Evolutionary conservation across 2,113 vertebrate genomes (phyloP).

Genomic region (Brachirus orientalis): DNA sequence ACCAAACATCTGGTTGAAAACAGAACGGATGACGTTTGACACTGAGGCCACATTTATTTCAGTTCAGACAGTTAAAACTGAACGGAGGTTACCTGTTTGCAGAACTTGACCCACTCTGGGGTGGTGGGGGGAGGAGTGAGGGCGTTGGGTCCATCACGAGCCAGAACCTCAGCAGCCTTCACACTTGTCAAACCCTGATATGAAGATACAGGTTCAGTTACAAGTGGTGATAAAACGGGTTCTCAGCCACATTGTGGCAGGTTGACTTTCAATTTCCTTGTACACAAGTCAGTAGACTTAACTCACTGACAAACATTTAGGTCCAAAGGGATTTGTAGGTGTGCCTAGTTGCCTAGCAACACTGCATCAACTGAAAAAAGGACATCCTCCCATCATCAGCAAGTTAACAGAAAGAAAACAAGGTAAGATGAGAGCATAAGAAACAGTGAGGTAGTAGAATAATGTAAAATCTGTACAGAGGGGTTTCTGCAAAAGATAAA

Average conservation of each 20-base stretch:
- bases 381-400: conserved; percentile 29
- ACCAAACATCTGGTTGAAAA: conserved; percentile 69
- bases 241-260: no score
- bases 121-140: conserved; percentile 96
- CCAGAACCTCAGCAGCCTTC: conserved; percentile 91
- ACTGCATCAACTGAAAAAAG: conserved; percentile 46
- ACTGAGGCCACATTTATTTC: not conserved
- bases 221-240: not conserved
- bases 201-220: not conserved
- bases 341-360: conserved; percentile 59
- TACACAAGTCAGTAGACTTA: no score
- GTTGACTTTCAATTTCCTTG: no score
- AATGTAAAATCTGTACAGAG: conserved; percentile 52
- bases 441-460: conserved; percentile 17
- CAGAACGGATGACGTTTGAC: not conserved
- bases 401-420: conserved; percentile 18
- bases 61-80: not conserved
- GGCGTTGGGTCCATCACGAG: conserved; percentile 93
- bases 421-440: no score
- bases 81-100: conserved; percentile 78
- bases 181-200: conserved; percentile 76
- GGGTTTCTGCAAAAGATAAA: conserved; percentile 46
- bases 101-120: conserved; percentile 98
- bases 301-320: conserved; percentile 21
- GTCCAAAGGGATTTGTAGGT: conserved; percentile 36